These are phyloP conservation scores for Adelphocoris suturalis DNA, from an alignment of 2,888 invertebrate species.

Conservation along the genomic window DNA sequence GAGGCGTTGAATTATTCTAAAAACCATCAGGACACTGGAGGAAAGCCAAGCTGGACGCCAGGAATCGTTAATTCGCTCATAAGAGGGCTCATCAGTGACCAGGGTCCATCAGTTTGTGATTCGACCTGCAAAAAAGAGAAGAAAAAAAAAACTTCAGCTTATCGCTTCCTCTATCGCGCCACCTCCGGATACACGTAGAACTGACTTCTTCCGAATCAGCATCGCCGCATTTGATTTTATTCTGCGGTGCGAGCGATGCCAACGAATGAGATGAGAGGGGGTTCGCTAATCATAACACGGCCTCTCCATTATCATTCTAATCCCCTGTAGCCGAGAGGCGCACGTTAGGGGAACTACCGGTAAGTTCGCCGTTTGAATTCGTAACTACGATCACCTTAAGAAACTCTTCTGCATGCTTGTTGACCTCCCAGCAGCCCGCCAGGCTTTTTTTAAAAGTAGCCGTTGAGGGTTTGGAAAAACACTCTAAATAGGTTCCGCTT, in stretches of 20 bases:
- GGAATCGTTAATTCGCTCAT: constrained; percentile 36
- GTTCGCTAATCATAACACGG: constrained; percentile 66
- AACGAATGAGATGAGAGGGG: background rate
- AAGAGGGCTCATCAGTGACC: constrained; percentile 27
- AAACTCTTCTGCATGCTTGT: background rate
- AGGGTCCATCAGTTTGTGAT: constrained; percentile 30
- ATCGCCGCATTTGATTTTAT: constrained; percentile 56
- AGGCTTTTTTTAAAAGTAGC: too few species aligned
- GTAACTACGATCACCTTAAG: background rate
- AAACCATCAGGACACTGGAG: constrained; percentile 13
- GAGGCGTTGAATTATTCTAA: constrained; percentile 16
- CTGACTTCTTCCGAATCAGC: constrained; percentile 63
- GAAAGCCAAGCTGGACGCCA: constrained; percentile 2
- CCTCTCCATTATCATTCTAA: constrained; percentile 61
- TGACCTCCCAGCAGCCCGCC: background rate
- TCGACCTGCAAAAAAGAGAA: background rate
- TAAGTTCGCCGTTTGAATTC: constrained; percentile 19
- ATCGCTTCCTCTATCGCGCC: constrained; percentile 65
- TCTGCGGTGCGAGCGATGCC: constrained; percentile 6
- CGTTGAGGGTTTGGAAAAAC: too few species aligned
- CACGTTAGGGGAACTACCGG: constrained; percentile 64
- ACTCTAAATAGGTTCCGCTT: too few species aligned
- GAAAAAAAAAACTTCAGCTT: constrained; percentile 23
- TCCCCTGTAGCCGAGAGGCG: constrained; percentile 57
- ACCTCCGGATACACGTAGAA: constrained; percentile 64